Evolutionary conservation across 2,888 invertebrate genomes (phyloP).

Genomic region (Coleophora deauratella): DNA sequence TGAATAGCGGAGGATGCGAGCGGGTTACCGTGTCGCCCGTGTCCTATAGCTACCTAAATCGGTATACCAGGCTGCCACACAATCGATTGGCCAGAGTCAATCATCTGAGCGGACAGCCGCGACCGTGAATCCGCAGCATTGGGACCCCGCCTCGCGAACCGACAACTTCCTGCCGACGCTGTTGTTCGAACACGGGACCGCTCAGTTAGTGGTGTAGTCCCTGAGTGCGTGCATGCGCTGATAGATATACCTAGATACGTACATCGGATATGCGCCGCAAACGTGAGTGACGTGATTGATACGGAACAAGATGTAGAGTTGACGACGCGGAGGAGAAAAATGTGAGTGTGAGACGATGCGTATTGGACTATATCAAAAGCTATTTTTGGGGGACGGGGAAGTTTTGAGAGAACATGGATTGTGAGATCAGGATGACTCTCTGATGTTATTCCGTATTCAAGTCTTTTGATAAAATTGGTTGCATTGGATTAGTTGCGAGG

Average conservation of each 20-base stretch:
- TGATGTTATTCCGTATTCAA: no score
- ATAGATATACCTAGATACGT: not conserved
- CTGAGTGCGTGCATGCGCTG: not conserved
- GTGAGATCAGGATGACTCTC: no score
- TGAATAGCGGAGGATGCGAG: slow-evolving; percentile 35
- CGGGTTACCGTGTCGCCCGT: slow-evolving; percentile 48
- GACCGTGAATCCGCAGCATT: slow-evolving; percentile 67
- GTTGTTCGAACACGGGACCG: no score
- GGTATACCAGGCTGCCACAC: slow-evolving; percentile 15
- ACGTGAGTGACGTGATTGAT: slow-evolving; percentile 35
- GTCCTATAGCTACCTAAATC: not conserved
- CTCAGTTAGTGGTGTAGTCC: no score
- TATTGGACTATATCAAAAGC: no score
- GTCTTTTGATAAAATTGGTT: no score
- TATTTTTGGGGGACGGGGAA: no score
- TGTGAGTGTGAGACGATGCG: slow-evolving; percentile 40
- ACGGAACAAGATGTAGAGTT: slow-evolving; percentile 61
- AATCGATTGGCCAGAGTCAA: slow-evolving; percentile 68
- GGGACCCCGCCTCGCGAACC: slow-evolving; percentile 48
- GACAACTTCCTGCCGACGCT: slow-evolving; percentile 43
- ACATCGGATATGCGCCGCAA: slow-evolving; percentile 25
- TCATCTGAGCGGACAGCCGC: slow-evolving; percentile 61
- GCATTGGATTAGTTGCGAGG: no score
- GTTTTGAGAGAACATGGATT: no score
- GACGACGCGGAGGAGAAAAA: slow-evolving; percentile 58